Base-by-base conservation (phyloP, 1,140 invertebrate species). In the Lithobius niger region DNA sequence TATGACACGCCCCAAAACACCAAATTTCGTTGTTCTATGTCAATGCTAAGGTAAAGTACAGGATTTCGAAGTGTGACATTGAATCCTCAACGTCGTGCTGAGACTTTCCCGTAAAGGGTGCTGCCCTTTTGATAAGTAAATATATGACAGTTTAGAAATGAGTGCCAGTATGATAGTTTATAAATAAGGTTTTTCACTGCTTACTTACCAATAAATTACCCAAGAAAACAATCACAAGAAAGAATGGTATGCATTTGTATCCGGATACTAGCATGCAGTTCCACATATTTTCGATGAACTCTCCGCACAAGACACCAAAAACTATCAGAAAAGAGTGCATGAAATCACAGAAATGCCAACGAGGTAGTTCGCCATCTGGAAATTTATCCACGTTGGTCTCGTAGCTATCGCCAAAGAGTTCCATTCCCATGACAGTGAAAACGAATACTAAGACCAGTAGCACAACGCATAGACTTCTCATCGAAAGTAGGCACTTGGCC, bases 271-370 rank as follows among this genome's bases (percentile, higher is more conserved):
- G 77, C 83, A 95, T 90, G 73, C 94, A 98, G 66, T 94, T 89
- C 91, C 92, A 97, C 88, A 97, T 94, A 24, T 90, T 94, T 68
- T 97, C 91, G 61, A 98, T 97, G 93, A 94, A 97, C 74, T 98
- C 95, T 65, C 94, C 95, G 74, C 94, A 97, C 36, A 98, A 73
- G 52, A 97, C 93, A 56, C 94, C 82, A 73, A 98, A 97, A 61
- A 97, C 91, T 65, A 97, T 96, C 92, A 97, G 96, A 68, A 97
- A 96, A 42, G 90, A 93, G 74, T 97, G 94, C 80, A 97, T 88
- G 71, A 97, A 97, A 72, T 97, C 91, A n/a, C 82, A 89, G 69
- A 97, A 96, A 73, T 96, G 92, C 93, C 93, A 97, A 55, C 92
- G 77, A 3, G 91, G 91, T 53, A 94, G 69, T 26, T 66, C 60